Evolutionary conservation across 2,113 vertebrate species (phyloP).

Genomic region (Phalacrocorax carbo): DNA sequence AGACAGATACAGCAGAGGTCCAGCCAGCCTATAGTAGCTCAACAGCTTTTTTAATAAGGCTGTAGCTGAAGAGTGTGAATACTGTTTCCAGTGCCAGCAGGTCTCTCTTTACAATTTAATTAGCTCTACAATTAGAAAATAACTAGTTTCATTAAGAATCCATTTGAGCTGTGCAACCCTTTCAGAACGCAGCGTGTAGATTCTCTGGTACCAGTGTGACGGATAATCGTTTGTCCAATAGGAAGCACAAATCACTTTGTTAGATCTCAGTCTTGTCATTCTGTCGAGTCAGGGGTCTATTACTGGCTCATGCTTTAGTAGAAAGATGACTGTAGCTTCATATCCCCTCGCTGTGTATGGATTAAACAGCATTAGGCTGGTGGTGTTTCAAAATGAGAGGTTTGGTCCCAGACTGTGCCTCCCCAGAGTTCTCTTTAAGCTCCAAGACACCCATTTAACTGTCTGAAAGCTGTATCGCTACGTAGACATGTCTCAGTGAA

Average conservation of each 20-base stretch:
- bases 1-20: neutral
- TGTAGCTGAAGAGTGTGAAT: neutral
- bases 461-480: neutral
- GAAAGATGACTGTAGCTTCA: neutral
- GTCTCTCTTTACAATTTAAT: neutral
- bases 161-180: neutral
- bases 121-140: neutral
- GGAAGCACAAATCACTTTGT: neutral
- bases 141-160: neutral
- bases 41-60: neutral
- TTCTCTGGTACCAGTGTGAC: neutral
- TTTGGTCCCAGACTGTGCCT: neutral
- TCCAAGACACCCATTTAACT: neutral
- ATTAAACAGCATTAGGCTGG: neutral
- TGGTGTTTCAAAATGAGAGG: neutral
- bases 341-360: accelerated
- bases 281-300: neutral
- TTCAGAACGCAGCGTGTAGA: neutral
- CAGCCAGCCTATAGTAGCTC: neutral
- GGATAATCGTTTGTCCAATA: neutral
- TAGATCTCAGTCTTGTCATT: neutral
- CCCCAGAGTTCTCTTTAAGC: neutral
- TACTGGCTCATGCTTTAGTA: neutral
- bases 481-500: neutral
- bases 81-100: neutral